These are phyloP conservation scores for Gorsachius goisagi DNA, from an alignment of 2,113 vertebrate genomes.

Conservation along the genomic window DNA sequence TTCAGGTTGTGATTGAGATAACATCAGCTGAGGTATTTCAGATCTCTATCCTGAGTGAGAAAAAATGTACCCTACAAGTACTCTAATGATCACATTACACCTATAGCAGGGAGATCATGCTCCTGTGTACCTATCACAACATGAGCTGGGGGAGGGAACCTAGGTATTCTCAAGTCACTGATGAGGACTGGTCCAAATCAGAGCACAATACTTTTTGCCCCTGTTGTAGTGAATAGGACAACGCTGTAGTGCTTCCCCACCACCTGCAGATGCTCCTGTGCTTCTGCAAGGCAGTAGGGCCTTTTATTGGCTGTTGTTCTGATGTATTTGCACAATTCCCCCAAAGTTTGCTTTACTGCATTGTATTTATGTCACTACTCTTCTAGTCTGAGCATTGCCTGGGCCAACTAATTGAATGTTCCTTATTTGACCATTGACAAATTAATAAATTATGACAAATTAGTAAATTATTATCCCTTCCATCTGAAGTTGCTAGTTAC, in stretches of 20 bases:
- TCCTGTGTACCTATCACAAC: neutral
- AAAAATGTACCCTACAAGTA: neutral
- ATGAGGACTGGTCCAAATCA: neutral
- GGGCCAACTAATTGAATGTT: neutral
- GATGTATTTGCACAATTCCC: neutral
- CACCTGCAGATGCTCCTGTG: neutral
- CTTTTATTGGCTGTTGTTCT: neutral
- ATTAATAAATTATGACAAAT: neutral
- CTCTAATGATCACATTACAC: neutral
- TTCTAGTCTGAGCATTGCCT: neutral
- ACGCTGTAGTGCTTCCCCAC: neutral
- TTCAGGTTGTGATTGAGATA: neutral
- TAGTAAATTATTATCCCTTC: neutral
- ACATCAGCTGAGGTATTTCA: neutral
- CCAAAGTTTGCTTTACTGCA: neutral
- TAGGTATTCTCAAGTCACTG: neutral
- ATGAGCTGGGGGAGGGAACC: accelerated
- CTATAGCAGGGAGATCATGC: neutral
- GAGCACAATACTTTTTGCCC: neutral
- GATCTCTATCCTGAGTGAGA: accelerated
- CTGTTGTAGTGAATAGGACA: neutral
- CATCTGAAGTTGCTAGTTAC: accelerated
- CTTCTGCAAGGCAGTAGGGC: neutral
- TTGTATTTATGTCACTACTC: neutral
- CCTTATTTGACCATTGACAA: neutral